Conservation (phyloP, 2,888 invertebrate genomes). For the Apocheima hispidaria region DNA sequence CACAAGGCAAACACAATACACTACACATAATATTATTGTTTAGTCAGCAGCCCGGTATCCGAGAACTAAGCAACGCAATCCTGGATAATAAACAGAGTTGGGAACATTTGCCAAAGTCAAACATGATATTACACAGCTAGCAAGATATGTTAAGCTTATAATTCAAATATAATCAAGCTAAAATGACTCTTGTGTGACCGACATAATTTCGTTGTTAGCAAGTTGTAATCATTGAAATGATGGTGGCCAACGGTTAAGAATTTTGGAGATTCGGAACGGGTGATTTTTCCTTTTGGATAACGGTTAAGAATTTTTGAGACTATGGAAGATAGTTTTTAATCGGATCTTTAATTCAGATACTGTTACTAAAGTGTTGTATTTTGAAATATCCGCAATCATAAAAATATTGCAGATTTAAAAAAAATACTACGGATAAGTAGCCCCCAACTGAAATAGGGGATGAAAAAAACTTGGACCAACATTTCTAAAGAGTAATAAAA, state of each 20-base stretch:
- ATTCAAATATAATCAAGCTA: not conserved
- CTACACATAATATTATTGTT: not conserved
- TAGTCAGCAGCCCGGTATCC: not conserved
- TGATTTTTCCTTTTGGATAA: not conserved
- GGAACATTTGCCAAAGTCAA: conserved; percentile 8
- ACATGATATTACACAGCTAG: conserved; percentile 11
- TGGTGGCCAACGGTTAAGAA: not conserved
- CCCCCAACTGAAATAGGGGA: too few species aligned
- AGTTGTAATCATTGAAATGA: not conserved
- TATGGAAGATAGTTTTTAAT: too few species aligned
- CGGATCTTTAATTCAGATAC: too few species aligned
- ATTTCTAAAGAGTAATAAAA: too few species aligned
- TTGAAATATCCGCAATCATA: too few species aligned
- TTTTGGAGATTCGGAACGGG: not conserved
- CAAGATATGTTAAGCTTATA: not conserved
- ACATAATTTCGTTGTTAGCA: not conserved
- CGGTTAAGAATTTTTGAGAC: too few species aligned
- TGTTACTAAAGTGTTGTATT: too few species aligned
- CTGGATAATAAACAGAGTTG: conserved; percentile 16
- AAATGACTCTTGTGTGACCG: not conserved
- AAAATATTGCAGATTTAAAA: too few species aligned
- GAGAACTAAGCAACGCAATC: conserved; percentile 9
- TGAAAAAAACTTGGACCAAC: too few species aligned
- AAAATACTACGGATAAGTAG: too few species aligned
- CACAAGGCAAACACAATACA: not conserved